phyloP scores from a whole-genome alignment of 2,888 invertebrate genomes.

The Minunthozetes semirufus region DNA sequence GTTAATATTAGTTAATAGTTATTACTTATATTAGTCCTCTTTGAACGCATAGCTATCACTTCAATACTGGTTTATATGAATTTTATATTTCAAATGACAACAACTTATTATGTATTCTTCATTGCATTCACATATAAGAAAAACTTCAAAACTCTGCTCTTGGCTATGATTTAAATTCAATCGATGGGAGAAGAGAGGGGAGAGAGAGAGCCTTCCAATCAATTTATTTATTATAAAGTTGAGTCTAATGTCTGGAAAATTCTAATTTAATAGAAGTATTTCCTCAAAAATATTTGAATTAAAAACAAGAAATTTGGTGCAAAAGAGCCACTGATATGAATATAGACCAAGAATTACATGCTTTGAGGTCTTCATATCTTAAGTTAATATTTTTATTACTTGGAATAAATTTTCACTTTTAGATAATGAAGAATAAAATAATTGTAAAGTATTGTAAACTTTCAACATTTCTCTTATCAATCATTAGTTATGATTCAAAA shows the following conservation, averaged over 20 bases:
- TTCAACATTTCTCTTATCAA: not conserved
- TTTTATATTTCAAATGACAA: not conserved
- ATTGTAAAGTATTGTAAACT: no score
- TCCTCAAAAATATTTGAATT: no score
- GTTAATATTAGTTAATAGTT: no score
- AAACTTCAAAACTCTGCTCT: not conserved
- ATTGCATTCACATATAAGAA: not conserved
- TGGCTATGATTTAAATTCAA: constrained; percentile 5
- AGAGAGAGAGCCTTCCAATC: no score
- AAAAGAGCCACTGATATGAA: no score
- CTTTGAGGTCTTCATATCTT: no score
- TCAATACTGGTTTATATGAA: not conserved
- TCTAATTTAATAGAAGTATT: no score
- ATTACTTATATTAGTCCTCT: no score
- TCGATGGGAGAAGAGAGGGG: no score
- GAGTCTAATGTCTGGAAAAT: no score
- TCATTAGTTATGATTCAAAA: not conserved
- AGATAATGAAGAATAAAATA: not conserved
- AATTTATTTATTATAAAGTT: no score
- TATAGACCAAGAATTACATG: not conserved
- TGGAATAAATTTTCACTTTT: not conserved
- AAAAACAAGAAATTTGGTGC: no score
- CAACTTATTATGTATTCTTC: constrained; percentile 2
- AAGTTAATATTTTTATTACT: not conserved
- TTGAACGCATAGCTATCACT: not conserved